Base-by-base conservation (phyloP, 2,797 vertebrate genomes). In the Chelidonichthys spinosus region DNA sequence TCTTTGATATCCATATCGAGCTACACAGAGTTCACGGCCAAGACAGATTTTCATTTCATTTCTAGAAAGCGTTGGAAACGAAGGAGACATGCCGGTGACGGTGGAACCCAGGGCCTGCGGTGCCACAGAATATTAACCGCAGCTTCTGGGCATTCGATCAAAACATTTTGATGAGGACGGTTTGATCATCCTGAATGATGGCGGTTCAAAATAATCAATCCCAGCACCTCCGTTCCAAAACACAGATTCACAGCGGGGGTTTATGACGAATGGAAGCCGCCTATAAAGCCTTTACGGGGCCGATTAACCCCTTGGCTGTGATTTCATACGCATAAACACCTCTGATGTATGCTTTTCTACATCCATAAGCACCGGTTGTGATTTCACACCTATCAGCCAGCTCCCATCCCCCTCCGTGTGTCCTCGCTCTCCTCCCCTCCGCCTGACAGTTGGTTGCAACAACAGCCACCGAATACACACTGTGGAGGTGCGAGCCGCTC, bases 361-460 rank as follows among this genome's bases (percentile, higher is more conserved):
- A 82, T 85, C 74, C 72, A 65, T 82, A 66, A 79, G 80, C 80
- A 65, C 60, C 43, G 80, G 37, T 68, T 78, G 72, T 69, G 74
- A 81, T 85, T 82, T 85, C 86, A 89, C 83, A 85, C 83, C 69
- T 61, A 25, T 72, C 77, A 69, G 58, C 55, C 63, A 32, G 17
- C 58, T 71, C 60, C 72, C 69, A 42, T 52, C 76, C 77, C 69
- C 58, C 64, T 14, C 77, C 37, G 4, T 32, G 5, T 37, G 65
- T 56, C 75, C 58, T 33, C 67, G 35, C 33, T 43, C 66, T 35
- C 66, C 73, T 5, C 4, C 7, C 58, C 68, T 58, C 72, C n/a
- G 40, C 66, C 78, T 87, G 84, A 87, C 85, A 89, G 84, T 85
- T 76, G 86, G 84, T 69, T 86, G 77, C 74, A 79, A 58, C 72